These are phyloP conservation scores for Muntiacus muntjak DNA, from an alignment of 2,113 vertebrate genomes.

Conservation along the genomic window DNA sequence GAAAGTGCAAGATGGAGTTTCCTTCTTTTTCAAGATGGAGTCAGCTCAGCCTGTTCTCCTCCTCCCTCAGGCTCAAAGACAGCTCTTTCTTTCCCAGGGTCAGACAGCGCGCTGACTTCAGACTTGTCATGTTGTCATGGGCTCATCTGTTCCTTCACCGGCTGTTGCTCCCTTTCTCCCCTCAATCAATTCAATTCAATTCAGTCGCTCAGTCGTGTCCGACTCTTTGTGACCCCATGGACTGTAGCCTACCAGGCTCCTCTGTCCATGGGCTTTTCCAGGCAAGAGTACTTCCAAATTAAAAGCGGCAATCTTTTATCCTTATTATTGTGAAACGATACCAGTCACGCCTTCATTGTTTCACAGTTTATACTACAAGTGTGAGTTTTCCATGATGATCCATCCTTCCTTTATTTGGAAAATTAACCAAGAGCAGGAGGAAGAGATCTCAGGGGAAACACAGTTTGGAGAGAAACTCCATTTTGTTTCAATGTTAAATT, in stretches of 20 bases:
- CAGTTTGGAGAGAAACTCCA: not conserved
- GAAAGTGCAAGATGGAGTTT: not conserved
- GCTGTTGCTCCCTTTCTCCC: not conserved
- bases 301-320: not conserved
- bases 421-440: not conserved
- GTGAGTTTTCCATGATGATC: not conserved
- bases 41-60: not conserved
- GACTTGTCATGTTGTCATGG: not conserved
- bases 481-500: constrained; percentile 53
- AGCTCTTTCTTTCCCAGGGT: not conserved
- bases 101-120: not conserved
- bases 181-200: no score
- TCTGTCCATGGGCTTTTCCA: no score
- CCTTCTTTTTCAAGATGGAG: not conserved
- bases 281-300: not conserved
- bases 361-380: not conserved
- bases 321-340: not conserved
- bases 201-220: no score
- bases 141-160: not conserved
- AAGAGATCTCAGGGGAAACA: not conserved
- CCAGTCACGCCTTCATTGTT: not conserved
- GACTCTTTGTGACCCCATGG: no score
- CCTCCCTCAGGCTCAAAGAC: not conserved
- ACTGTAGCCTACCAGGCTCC: no score
- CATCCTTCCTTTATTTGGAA: not conserved